Conservation (phyloP, 1,140 invertebrate species). For the Zaprionus davidi region DNA sequence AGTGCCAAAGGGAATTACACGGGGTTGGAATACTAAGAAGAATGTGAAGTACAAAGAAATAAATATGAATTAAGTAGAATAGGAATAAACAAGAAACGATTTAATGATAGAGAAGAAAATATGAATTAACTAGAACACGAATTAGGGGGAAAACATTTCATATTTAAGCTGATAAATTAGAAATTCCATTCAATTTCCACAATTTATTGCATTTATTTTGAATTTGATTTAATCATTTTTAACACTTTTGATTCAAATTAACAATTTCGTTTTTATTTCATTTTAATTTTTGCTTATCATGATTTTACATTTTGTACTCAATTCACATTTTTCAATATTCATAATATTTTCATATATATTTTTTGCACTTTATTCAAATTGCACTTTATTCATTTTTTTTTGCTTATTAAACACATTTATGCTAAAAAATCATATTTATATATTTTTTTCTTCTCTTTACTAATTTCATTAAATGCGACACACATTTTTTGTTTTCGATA, state of each 20-base stretch:
- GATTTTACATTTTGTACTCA: slow-evolving; percentile 3
- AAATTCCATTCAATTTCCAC: too few species aligned
- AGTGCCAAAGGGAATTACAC: too few species aligned
- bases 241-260: background rate
- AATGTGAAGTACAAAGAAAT: background rate
- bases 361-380: slow-evolving; percentile 34
- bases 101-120: too few species aligned
- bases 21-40: too few species aligned
- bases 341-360: slow-evolving; percentile 18
- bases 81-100: background rate
- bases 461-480: slow-evolving; percentile 28
- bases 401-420: slow-evolving; percentile 23
- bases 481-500: slow-evolving; percentile 4
- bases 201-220: background rate
- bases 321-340: slow-evolving; percentile 9
- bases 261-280: background rate
- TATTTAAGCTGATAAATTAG: too few species aligned
- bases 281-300: background rate
- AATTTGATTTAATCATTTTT: background rate
- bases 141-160: too few species aligned
- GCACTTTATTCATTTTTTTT: background rate
- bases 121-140: too few species aligned
- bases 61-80: background rate
- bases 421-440: background rate
- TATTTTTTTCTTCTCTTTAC: background rate